Percentiles rank a stretch among this genome's conserved stretches.
Conservation (phyloP, 2,888 invertebrate genomes). For the Brenthis ino region DNA sequence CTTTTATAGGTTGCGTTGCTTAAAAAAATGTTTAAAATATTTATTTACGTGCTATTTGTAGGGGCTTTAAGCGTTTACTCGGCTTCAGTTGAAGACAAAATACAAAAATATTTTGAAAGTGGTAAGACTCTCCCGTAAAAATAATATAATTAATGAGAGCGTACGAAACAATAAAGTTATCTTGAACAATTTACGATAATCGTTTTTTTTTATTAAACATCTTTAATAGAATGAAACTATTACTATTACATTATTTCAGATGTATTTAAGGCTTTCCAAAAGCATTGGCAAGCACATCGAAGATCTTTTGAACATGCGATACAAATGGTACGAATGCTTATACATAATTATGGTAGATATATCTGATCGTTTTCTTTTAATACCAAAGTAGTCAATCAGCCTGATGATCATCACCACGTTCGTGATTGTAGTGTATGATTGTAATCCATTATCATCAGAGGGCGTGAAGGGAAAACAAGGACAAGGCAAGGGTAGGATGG, state of each 20-base stretch:
- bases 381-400: no score
- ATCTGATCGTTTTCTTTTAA: background rate
- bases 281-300: constrained; percentile 49
- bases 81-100: constrained; percentile 25
- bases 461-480: no score
- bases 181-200: no score
- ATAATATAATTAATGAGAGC: no score
- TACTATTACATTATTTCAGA: constrained; percentile 44
- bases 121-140: constrained; percentile 42
- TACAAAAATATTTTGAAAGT: constrained; percentile 45
- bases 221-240: background rate
- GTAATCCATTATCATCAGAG: no score
- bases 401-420: no score
- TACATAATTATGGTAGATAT: background rate
- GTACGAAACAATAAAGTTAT: no score
- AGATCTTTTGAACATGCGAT: constrained; percentile 51
- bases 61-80: constrained; percentile 20
- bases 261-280: constrained; percentile 39
- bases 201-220: no score
- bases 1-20: background rate
- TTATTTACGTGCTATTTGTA: background rate
- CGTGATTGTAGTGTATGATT: no score
- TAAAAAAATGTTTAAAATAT: constrained; percentile 13
- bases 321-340: constrained; percentile 41
- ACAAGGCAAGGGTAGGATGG: no score